Percentiles rank a stretch among this genome's conserved stretches.
These are phyloP conservation scores for Diarsia brunnea DNA, from an alignment of 2,888 invertebrate species.

Conservation along the genomic window DNA sequence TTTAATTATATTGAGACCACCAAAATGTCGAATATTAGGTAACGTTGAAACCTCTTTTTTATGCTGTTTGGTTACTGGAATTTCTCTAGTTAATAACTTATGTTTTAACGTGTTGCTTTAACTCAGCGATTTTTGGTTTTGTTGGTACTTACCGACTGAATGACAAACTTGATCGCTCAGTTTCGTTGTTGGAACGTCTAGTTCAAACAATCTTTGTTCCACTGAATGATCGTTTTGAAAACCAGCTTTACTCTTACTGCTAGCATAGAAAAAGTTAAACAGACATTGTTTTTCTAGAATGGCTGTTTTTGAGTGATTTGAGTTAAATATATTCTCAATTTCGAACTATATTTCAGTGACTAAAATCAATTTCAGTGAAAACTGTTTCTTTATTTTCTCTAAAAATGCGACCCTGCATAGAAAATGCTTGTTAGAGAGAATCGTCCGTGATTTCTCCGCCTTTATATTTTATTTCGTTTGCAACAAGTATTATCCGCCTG, in stretches of 20 bases:
- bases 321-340: neutral
- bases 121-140: neutral
- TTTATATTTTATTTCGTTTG: slow-evolving; percentile 82
- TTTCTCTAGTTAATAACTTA: too few species aligned
- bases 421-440: slow-evolving; percentile 71
- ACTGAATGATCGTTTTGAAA: neutral
- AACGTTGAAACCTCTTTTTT: neutral
- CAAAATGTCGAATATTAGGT: neutral
- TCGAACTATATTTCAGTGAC: neutral
- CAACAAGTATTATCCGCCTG: slow-evolving; percentile 83
- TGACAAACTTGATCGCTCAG: neutral
- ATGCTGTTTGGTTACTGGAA: too few species aligned
- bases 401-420: slow-evolving; percentile 69
- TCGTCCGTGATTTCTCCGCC: slow-evolving; percentile 70
- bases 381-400: neutral
- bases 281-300: neutral
- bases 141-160: neutral
- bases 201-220: neutral
- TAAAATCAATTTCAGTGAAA: neutral
- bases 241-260: neutral
- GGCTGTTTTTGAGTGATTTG: neutral
- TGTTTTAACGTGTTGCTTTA: neutral
- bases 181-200: neutral
- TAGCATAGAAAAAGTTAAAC: neutral
- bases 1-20: neutral